Conservation (phyloP, 2,888 invertebrate genomes). For the Vanessa cardui region DNA sequence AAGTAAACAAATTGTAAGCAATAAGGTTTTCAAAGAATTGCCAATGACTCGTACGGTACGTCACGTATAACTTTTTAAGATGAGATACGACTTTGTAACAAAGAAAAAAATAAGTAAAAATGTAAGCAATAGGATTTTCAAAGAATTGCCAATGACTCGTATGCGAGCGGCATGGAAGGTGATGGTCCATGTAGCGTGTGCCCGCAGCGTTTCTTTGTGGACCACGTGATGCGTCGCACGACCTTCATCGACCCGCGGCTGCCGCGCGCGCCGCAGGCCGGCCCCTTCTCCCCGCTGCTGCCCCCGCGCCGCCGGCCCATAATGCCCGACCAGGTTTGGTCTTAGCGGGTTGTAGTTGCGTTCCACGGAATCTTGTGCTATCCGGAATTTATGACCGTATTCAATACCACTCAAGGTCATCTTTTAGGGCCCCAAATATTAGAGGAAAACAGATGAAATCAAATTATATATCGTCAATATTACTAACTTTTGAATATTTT, state of each 20-base stretch:
- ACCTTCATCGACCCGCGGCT: slow-evolving; percentile 98
- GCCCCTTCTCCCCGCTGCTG: slow-evolving; percentile 73
- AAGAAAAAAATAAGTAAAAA: no score
- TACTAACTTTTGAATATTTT: no score
- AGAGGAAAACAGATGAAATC: neutral
- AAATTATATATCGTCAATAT: neutral
- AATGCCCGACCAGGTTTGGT: slow-evolving; percentile 55
- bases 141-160: no score
- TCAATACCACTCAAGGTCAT: neutral
- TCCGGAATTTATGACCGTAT: neutral
- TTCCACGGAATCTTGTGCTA: slow-evolving; percentile 14
- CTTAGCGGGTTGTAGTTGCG: slow-evolving; percentile 15
- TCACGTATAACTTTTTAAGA: no score
- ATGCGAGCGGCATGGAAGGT: no score
- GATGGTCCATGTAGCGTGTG: neutral
- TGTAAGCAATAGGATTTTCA: no score
- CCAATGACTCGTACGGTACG: no score
- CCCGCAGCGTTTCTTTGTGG: slow-evolving; percentile 93
- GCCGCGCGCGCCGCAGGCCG: slow-evolving; percentile 89
- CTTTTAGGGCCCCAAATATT: neutral
- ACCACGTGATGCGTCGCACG: slow-evolving; percentile 95
- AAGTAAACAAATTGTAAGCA: no score
- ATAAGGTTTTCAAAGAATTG: no score
- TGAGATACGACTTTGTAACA: no score
- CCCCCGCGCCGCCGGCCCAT: slow-evolving; percentile 72